Base-by-base conservation (phyloP, 1,140 invertebrate genomes). In the Trichoplusia ni region DNA sequence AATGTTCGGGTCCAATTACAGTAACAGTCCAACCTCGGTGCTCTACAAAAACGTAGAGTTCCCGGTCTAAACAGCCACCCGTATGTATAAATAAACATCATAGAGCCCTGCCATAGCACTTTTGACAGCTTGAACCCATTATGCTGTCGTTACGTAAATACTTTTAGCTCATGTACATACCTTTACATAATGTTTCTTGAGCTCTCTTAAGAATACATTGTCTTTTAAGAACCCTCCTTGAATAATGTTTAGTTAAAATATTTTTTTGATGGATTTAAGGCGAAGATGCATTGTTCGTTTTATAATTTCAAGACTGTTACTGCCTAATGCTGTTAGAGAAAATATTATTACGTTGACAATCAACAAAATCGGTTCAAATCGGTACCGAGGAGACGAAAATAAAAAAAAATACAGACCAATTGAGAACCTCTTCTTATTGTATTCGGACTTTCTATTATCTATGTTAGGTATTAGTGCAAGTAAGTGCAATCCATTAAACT, bases 101-200 rank as follows among this genome's bases (percentile, higher is more conserved):
- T 69, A 66, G 60, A 38, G 71, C 71, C 44, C 38, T 54, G 27
- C 67, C 40, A 35, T 42, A 35, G 49, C 65, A 71, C 71, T 78
- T 76, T 73, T 67, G 71, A 65, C 73, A 63, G 61, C 66, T 69
- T 80, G 60, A 67, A 77, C 72, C 73, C 75, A 78, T 80, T 77
- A 80, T 65, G 53, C 46, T 35, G 47, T 65, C 70, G 69, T 78
- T 79, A 82, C 79, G 79, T 74, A 79, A 81, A 84, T 80, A 80
- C 74, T 75, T 80, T 79, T 69, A 74, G 69, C 70, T 46, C 65
- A 64, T 62, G 63, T 67, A 61, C 67, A 65, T 69, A 59, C 54
- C 49, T 66, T 59, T 61, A 64, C 51, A 69, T 59, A 66, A 64
- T 67, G 58, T 58, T 65, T 66, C 54, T 60, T 33, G 8, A 60